Evolutionary conservation across 1,140 invertebrate species (phyloP).

Genomic region (Whitmania pigra): DNA sequence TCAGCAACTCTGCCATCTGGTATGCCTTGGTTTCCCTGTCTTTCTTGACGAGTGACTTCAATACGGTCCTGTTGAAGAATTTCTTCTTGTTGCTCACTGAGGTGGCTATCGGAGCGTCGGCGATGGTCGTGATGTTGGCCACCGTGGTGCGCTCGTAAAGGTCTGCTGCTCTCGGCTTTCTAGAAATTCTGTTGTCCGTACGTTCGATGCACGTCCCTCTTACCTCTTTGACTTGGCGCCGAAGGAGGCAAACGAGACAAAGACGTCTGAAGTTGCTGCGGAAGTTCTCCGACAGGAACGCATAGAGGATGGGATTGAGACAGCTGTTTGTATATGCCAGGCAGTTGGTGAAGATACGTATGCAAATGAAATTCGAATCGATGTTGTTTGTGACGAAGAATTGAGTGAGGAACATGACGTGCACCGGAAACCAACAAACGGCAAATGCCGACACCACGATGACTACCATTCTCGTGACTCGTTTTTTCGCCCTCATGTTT

Average conservation of each 20-base stretch:
- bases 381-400: constrained; percentile 33
- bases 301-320: constrained; percentile 23
- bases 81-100: no score
- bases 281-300: constrained; percentile 23
- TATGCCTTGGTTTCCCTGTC: no score
- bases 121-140: no score
- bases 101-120: no score
- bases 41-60: no score
- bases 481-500: constrained; percentile 64
- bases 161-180: no score
- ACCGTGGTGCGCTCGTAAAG: no score
- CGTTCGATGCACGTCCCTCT: no score
- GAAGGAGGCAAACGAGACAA: constrained; percentile 7
- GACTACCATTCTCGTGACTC: constrained; percentile 78
- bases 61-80: no score
- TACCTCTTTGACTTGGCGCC: no score
- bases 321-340: constrained; percentile 27
- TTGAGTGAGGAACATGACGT: constrained; percentile 48
- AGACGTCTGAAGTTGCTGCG: constrained; percentile 21
- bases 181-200: no score
- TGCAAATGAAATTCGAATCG: constrained; percentile 47
- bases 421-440: constrained; percentile 86
- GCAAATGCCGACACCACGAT: constrained; percentile 87
- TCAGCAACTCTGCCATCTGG: no score
- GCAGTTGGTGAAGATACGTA: constrained; percentile 74